Base-by-base conservation (phyloP, 2,888 invertebrate genomes). In the Neria commutata region DNA sequence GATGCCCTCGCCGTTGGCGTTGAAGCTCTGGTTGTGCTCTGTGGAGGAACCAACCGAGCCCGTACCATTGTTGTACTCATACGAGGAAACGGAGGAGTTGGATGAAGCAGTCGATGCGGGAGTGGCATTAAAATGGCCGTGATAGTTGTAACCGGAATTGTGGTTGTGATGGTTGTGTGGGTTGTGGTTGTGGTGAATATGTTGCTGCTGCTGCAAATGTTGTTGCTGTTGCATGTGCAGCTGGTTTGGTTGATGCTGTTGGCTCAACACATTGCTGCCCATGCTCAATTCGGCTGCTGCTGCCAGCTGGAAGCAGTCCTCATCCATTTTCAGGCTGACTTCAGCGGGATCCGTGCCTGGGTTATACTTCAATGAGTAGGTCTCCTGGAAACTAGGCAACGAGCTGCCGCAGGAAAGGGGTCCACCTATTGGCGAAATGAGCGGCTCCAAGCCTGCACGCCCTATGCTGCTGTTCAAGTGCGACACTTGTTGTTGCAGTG, bases 331-430 rank as follows among this genome's bases (percentile, higher is more conserved):
- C 72, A 91, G 87, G 26, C 88, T 88, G 6, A 42, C 8, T 24
- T 16, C 26, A 6, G 37, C 37, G 3, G 57, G 47, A n/a, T n/a
- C n/a, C 8, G 47, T 23, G 3, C 19, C 19, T 34, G 55, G 87
- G 61, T 87, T 86, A 76, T 90, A 90, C 64, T 90, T 88, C 50
- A 91, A 87, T 59, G 91, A 91, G 81, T 92, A 92, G 25, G 92
- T 94, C 83, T 94, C 94, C 84, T 94, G 91, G 83, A 93, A 93
- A 83, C 92, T 92, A 64, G 93, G 93, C 74, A 93, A 82, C 48
- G 90, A 87, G 47, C 88, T 87, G 69, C 87, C 86, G 33, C 79
- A 75, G 42, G 79, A 73, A 51, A 78, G 68, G 25, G 77, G 74
- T 1, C 75, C 78, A 10, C 69, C 74, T 24, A 72, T 67, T 23